Evolutionary conservation across 2,113 vertebrate species (phyloP).

Genomic region (Tragulus kanchil): DNA sequence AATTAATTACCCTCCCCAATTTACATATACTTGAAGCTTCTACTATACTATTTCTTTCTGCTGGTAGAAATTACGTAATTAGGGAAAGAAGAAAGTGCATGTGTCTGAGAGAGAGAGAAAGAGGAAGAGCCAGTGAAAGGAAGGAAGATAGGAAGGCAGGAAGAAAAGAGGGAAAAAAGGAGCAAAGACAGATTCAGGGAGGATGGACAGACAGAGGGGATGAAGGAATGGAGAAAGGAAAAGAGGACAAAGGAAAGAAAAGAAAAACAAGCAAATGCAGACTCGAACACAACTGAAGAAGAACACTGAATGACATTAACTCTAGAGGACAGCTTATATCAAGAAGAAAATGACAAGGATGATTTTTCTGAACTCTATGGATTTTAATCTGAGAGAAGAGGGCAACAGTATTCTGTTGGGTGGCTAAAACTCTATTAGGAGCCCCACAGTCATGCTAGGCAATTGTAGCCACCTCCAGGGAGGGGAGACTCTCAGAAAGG

Average conservation of each 20-base stretch:
- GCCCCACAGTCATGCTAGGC: neutral
- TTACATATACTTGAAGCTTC: neutral
- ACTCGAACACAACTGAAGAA: neutral
- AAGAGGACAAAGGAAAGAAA: neutral
- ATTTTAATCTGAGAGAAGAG: neutral
- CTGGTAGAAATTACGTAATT: neutral
- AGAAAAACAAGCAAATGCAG: neutral
- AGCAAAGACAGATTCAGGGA: neutral
- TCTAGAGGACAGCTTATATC: neutral
- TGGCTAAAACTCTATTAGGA: neutral
- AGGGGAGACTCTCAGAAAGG: neutral
- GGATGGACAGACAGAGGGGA: fast-evolving
- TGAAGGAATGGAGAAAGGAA: fast-evolving
- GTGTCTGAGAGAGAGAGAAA: neutral
- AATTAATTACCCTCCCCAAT: neutral
- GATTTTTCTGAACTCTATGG: no score
- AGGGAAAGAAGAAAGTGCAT: neutral
- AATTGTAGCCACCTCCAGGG: neutral
- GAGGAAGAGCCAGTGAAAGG: neutral
- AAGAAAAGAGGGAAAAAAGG: neutral
- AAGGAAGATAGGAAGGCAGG: neutral
- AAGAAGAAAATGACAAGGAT: neutral
- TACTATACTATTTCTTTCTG: neutral
- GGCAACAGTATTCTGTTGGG: neutral
- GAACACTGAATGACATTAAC: neutral